These are phyloP conservation scores for Mungos mungo DNA, from an alignment of 2,113 vertebrate species.

Conservation along the genomic window DNA sequence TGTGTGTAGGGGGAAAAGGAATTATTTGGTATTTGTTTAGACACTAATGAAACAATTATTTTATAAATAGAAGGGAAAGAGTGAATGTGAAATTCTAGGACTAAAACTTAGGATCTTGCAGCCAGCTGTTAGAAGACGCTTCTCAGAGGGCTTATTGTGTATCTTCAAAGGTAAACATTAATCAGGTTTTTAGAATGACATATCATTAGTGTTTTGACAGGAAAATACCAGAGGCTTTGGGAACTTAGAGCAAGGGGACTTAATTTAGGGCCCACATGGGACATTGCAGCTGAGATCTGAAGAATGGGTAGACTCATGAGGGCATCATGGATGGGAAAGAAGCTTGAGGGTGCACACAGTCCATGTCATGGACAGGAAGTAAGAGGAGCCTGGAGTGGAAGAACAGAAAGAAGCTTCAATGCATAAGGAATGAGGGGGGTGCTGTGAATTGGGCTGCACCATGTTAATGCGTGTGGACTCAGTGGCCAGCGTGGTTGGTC, in stretches of 20 bases:
- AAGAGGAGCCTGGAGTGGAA: not conserved
- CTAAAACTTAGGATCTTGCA: not conserved
- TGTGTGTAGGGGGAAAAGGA: not conserved
- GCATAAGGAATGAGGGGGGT: not conserved
- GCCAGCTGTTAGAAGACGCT: not conserved
- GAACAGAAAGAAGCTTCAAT: not conserved
- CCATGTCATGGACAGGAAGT: not conserved
- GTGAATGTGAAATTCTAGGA: not conserved
- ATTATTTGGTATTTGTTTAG: not conserved
- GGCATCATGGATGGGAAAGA: not conserved
- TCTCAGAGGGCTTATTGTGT: not conserved
- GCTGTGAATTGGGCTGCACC: not conserved
- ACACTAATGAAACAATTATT: not conserved
- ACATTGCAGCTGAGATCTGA: not conserved
- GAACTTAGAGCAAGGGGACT: not conserved
- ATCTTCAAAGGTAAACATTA: not conserved
- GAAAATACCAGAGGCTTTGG: not conserved
- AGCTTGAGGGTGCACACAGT: not conserved
- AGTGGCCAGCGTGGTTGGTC: accelerated
- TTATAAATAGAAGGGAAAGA: not conserved
- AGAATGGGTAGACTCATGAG: not conserved
- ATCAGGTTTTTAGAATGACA: not conserved
- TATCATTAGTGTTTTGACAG: not conserved
- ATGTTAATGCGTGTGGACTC: too few relatives aligned
- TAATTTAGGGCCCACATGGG: not conserved